phyloP scores from a whole-genome alignment of 2,113 vertebrate genomes.

The Indicator indicator region DNA sequence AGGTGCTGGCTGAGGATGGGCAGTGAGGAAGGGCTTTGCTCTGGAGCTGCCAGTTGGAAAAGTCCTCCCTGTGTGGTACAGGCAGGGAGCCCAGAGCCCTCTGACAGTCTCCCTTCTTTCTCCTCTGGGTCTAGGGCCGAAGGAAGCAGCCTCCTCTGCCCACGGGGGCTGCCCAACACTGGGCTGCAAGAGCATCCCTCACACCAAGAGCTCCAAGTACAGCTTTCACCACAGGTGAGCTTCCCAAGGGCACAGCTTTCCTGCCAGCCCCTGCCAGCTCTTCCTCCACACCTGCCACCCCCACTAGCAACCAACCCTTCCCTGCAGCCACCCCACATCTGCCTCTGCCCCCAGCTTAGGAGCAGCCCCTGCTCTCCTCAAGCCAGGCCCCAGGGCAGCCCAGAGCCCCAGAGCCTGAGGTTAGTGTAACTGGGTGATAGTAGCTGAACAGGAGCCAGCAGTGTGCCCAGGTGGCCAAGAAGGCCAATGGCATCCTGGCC shows the following conservation, averaged over 20 bases:
- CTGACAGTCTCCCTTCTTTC: not conserved
- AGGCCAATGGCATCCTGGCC: too few species aligned
- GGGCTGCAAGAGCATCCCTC: slow-evolving; percentile 86
- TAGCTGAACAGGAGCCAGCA: too few species aligned
- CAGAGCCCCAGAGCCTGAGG: fast-evolving
- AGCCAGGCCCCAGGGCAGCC: not conserved
- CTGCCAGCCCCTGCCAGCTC: fast-evolving
- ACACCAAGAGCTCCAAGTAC: slow-evolving; percentile 90
- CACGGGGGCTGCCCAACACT: slow-evolving; percentile 82
- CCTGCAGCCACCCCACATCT: too few species aligned
- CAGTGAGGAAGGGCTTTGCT: not conserved
- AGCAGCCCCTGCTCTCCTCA: not conserved
- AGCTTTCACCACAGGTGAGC: slow-evolving; percentile 96
- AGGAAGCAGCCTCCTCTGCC: slow-evolving; percentile 78
- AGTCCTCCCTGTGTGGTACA: not conserved
- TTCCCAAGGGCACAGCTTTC: not conserved
- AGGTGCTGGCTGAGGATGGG: not conserved
- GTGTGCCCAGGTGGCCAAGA: too few species aligned
- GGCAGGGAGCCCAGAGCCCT: not conserved
- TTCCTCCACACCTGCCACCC: not conserved
- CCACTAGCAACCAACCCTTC: not conserved
- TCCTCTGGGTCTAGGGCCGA: slow-evolving; percentile 76
- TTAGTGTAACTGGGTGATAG: not conserved
- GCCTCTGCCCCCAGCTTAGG: not conserved
- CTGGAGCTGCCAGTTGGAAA: not conserved